Evolutionary conservation across 2,113 vertebrate species (phyloP).

Genomic region (Sceloporus undulatus): DNA sequence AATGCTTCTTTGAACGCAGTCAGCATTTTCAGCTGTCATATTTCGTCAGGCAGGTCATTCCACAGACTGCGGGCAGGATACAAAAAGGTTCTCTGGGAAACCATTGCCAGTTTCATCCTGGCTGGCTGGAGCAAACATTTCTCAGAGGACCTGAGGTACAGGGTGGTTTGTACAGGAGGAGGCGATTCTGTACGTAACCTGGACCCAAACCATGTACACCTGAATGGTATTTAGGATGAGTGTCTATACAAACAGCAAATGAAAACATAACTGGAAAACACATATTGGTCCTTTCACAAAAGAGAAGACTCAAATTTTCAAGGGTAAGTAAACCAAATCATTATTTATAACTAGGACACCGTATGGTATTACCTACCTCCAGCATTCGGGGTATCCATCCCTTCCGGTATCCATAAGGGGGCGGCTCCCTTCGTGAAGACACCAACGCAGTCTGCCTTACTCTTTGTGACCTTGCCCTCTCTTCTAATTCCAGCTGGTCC

Average conservation of each 20-base stretch:
- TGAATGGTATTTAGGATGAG: too few relatives aligned
- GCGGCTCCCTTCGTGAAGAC: conserved; percentile 90
- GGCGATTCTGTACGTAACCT: too few relatives aligned
- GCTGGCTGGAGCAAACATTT: too few relatives aligned
- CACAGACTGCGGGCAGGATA: too few relatives aligned
- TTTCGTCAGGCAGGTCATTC: too few relatives aligned
- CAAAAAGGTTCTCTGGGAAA: too few relatives aligned
- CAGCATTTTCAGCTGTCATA: too few relatives aligned
- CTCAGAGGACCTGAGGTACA: too few relatives aligned
- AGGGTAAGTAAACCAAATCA: background rate
- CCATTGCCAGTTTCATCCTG: too few relatives aligned
- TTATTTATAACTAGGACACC: background rate
- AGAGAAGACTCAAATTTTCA: background rate
- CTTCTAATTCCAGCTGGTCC: conserved; percentile 96
- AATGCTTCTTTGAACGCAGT: too few relatives aligned
- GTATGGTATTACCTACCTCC: conserved; percentile 80
- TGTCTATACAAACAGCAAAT: background rate
- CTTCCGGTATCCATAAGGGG: conserved; percentile 90
- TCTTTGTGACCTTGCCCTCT: conserved; percentile 87
- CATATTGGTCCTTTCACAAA: background rate
- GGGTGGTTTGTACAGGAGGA: too few relatives aligned
- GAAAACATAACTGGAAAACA: background rate
- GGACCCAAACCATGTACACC: too few relatives aligned
- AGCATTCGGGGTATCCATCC: conserved; percentile 91
- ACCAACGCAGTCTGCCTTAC: conserved; percentile 91